phyloP scores from a whole-genome alignment of 64 coral and sea anemone species.

The Montipora capricornis region DNA sequence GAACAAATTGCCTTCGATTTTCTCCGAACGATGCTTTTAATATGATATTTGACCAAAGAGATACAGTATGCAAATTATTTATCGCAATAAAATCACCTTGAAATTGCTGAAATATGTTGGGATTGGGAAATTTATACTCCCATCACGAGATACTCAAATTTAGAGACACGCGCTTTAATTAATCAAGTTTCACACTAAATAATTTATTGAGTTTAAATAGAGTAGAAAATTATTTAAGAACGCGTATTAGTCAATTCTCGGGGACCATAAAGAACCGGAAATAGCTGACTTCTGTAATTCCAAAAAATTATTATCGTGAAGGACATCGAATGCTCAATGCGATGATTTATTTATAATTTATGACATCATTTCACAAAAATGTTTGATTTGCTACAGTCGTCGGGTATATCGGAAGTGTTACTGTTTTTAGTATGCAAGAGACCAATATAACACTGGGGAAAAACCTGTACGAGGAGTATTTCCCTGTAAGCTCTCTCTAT shows the following conservation, averaged over 20 bases:
- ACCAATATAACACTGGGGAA: not conserved
- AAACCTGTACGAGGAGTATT: not conserved
- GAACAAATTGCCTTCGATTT: too few relatives aligned
- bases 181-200: not conserved
- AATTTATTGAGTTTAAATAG: slow-evolving; percentile 1
- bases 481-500: too few relatives aligned
- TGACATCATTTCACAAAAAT: not conserved
- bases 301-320: not conserved
- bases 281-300: not conserved
- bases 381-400: not conserved
- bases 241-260: not conserved
- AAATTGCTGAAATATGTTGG: too few relatives aligned
- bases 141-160: not conserved
- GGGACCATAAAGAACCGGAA: not conserved
- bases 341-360: not conserved
- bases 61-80: too few relatives aligned
- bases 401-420: not conserved
- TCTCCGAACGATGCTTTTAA: too few relatives aligned
- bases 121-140: too few relatives aligned
- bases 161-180: not conserved
- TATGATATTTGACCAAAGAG: too few relatives aligned
- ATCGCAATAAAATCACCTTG: too few relatives aligned
- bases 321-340: not conserved
- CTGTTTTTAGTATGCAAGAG: not conserved
- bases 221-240: too few relatives aligned